Conservation (phyloP, 2,113 vertebrate species). For the Hemibagrus wyckioides region DNA sequence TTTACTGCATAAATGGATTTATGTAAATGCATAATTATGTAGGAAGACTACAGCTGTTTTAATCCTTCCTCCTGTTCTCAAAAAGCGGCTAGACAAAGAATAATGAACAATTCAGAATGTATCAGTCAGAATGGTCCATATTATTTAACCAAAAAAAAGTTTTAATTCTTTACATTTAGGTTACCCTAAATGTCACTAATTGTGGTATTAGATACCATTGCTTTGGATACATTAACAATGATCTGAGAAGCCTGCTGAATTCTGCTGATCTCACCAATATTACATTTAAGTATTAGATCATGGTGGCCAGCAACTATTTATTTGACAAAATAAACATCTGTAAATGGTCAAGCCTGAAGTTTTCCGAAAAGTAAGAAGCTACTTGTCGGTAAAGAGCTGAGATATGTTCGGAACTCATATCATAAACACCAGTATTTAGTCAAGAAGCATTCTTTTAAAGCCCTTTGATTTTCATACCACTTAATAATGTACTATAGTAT, state of each 20-base stretch:
- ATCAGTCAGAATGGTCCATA: conserved; percentile 28
- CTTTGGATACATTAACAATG: neutral
- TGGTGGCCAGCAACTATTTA: neutral
- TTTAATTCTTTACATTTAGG: neutral
- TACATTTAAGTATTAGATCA: neutral
- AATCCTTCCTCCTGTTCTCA: conserved; percentile 28
- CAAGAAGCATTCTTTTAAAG: neutral
- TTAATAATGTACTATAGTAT: neutral
- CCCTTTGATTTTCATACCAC: neutral
- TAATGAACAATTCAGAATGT: conserved; percentile 33
- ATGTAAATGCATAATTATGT: conserved; percentile 59
- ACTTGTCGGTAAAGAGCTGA: neutral
- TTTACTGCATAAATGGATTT: conserved; percentile 57
- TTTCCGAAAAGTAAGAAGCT: neutral
- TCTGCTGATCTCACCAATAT: neutral
- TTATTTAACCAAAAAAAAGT: neutral
- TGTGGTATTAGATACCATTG: neutral
- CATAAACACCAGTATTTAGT: conserved; percentile 2
- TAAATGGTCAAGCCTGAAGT: neutral
- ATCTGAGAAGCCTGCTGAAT: neutral
- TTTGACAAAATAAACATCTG: neutral
- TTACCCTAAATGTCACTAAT: neutral
- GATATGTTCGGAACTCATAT: neutral
- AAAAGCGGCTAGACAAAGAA: conserved; percentile 36
- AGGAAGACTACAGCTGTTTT: conserved; percentile 51